Conservation (phyloP, 2,113 vertebrate species). For the Sylvia atricapilla region DNA sequence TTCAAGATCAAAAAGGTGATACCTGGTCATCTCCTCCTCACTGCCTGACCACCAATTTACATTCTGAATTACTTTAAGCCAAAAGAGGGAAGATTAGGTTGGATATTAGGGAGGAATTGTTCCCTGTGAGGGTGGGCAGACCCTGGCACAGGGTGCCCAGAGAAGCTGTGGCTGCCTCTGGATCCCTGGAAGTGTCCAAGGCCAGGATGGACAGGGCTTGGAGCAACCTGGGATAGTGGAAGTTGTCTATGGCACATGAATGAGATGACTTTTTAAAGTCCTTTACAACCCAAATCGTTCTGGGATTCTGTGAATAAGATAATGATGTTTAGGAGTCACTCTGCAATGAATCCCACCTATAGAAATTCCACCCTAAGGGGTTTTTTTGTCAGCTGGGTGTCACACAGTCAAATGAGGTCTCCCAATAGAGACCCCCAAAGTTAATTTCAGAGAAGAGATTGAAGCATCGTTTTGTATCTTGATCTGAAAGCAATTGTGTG, state of each 20-base stretch:
- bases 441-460: neutral
- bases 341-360: accelerated
- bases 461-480: neutral
- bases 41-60: neutral
- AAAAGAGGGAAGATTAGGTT: neutral
- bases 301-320: neutral
- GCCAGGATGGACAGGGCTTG: neutral
- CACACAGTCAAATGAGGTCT: neutral
- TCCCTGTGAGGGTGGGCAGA: accelerated
- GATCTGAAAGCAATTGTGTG: neutral
- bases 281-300: neutral
- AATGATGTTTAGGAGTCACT: neutral
- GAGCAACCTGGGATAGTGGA: accelerated
- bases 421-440: neutral
- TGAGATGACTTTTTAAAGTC: neutral
- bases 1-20: neutral
- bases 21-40: neutral
- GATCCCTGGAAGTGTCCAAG: neutral
- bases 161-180: neutral
- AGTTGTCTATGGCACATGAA: neutral
- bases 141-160: neutral
- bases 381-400: neutral
- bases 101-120: neutral
- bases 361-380: neutral
- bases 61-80: neutral